Conservation (phyloP, 2,113 vertebrate species). For the Protobothrops flavoviridis region DNA sequence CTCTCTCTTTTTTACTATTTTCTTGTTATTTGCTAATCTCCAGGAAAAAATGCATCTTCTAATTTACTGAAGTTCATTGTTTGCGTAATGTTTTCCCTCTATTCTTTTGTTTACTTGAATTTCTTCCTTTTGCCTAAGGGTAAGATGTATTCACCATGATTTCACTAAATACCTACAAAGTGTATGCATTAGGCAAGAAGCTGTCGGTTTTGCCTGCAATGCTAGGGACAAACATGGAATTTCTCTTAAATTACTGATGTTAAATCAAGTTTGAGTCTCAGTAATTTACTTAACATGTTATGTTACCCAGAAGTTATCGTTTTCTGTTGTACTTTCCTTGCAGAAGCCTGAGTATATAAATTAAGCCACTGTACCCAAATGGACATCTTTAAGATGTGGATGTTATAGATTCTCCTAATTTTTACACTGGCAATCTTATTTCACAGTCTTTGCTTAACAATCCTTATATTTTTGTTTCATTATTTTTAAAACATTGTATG, state of each 20-base stretch:
- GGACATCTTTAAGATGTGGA: constrained; percentile 50
- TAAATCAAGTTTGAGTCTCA: constrained; percentile 61
- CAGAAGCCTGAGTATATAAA: constrained; percentile 2
- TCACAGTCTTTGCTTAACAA: constrained; percentile 43
- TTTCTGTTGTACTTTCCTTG: constrained; percentile 49
- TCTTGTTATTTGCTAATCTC: constrained; percentile 59
- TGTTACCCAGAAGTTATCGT: constrained; percentile 62
- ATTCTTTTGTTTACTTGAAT: constrained; percentile 60
- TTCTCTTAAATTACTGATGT: constrained; percentile 54
- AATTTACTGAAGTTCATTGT: constrained; percentile 44
- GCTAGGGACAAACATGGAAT: constrained; percentile 69
- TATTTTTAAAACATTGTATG: constrained; percentile 70
- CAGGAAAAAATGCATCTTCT: constrained; percentile 49
- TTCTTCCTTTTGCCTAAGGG: constrained; percentile 56
- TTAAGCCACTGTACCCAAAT: neutral
- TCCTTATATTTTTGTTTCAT: constrained; percentile 65
- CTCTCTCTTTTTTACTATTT: constrained; percentile 48
- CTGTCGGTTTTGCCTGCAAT: constrained; percentile 43
- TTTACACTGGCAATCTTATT: constrained; percentile 53
- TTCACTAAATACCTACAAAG: constrained; percentile 61
- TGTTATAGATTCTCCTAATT: constrained; percentile 38
- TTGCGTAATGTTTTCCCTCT: constrained; percentile 57
- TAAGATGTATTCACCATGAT: constrained; percentile 47
- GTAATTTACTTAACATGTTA: constrained; percentile 73
- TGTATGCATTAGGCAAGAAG: constrained; percentile 61